A percentile compares a stretch with the other conserved stretches of the same genome.
Conservation (phyloP, 1,140 invertebrate genomes). For the Panagrolaimus sp. region DNA sequence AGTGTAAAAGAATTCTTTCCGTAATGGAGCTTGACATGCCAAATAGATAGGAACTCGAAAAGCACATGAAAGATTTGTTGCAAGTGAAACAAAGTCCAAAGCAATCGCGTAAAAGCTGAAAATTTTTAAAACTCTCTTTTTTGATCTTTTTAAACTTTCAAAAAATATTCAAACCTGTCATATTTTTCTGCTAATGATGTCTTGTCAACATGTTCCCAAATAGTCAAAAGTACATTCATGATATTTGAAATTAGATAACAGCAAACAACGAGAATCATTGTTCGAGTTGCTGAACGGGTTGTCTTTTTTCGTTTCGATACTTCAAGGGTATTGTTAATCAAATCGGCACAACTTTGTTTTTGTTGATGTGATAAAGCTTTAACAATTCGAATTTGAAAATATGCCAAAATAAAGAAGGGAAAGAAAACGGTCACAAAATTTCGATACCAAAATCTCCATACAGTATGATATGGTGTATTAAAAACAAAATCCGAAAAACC, state of each 20-base stretch:
- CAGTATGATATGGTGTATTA: conserved; percentile 1
- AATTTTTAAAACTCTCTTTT: not conserved
- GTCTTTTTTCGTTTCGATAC: conserved; percentile 35
- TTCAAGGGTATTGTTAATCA: conserved; percentile 25
- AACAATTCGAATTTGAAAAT: conserved; percentile 52
- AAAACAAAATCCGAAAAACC: conserved; percentile 36
- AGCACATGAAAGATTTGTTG: conserved; percentile 12
- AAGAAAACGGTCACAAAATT: conserved; percentile 57
- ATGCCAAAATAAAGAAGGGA: conserved; percentile 54
- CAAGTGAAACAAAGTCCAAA: conserved; percentile 6
- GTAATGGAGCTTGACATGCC: conserved; percentile 10
- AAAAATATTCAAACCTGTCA: conserved; percentile 6
- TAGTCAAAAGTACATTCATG: conserved; percentile 52
- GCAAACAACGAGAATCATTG: conserved; percentile 54
- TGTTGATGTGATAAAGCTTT: conserved; percentile 40
- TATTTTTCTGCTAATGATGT: conserved; percentile 30
- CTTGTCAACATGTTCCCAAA: conserved; percentile 56
- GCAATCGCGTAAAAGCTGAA: conserved; percentile 5
- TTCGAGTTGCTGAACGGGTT: conserved; percentile 49
- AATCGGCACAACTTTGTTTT: conserved; percentile 28
- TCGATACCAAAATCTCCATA: conserved; percentile 39
- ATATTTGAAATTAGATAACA: conserved; percentile 55
- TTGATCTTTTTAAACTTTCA: not conserved
- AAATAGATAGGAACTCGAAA: conserved; percentile 16
- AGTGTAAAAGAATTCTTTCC: conserved; percentile 8